phyloP scores from a whole-genome alignment of 1,140 invertebrate genomes.

The Drosophila fuyamai region DNA sequence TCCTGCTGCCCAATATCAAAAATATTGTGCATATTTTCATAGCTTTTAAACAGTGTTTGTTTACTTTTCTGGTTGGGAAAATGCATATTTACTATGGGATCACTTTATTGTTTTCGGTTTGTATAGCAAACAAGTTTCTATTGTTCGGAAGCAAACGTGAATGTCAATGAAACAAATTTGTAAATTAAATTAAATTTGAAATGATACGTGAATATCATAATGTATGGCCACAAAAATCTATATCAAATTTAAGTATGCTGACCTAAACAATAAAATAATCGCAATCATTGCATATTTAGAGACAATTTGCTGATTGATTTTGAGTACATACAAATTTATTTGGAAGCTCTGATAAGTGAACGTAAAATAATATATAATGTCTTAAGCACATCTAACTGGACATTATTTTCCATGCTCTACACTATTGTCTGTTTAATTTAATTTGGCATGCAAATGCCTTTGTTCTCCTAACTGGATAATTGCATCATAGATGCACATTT shows the following conservation, averaged over 20 bases:
- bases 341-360: too few species aligned
- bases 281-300: too few species aligned
- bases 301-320: too few species aligned
- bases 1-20: slow-evolving; percentile 7
- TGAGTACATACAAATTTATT: too few species aligned
- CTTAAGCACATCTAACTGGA: neutral
- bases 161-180: neutral
- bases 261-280: too few species aligned
- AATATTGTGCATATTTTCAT: slow-evolving; percentile 18
- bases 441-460: slow-evolving; percentile 9
- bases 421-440: neutral
- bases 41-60: slow-evolving; percentile 23
- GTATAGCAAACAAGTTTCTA: slow-evolving; percentile 6
- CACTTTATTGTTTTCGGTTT: slow-evolving; percentile 15
- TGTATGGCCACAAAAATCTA: too few species aligned
- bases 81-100: slow-evolving; percentile 6
- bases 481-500: slow-evolving; percentile 1
- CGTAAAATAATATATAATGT: too few species aligned
- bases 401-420: neutral
- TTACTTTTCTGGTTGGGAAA: slow-evolving; percentile 15
- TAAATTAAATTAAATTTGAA: slow-evolving; percentile 11
- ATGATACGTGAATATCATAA: neutral
- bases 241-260: too few species aligned
- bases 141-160: slow-evolving; percentile 8
- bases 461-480: neutral